Conservation (phyloP, 2,797 vertebrate species). For the Valencia hispanica region DNA sequence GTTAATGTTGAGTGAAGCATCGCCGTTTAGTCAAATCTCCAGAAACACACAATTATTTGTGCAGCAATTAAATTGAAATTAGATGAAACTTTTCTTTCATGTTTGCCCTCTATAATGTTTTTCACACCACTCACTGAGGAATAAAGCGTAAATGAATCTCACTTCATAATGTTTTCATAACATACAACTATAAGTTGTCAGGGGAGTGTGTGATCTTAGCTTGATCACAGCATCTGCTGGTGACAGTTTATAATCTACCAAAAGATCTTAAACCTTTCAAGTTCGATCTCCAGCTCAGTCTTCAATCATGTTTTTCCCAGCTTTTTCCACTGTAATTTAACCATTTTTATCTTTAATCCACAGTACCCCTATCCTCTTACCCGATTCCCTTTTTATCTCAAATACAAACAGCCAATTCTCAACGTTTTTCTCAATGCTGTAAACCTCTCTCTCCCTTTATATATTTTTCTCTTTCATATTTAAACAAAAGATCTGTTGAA, state of each 20-base stretch:
- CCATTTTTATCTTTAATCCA: constrained; percentile 57
- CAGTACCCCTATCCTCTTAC: constrained; percentile 6
- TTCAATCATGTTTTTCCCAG: constrained; percentile 44
- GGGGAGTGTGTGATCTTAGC: constrained; percentile 49
- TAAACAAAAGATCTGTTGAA: constrained; percentile 49
- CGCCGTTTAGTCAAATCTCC: constrained; percentile 44
- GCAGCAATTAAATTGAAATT: constrained; percentile 53
- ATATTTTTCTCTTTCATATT: constrained; percentile 47
- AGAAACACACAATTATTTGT: constrained; percentile 53
- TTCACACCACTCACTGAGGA: constrained; percentile 26
- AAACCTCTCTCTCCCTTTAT: constrained; percentile 27
- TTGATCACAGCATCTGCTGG: constrained; percentile 73
- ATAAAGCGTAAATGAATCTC: constrained; percentile 48
- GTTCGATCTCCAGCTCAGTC: constrained; percentile 53
- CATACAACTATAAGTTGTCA: constrained; percentile 52
- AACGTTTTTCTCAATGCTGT: constrained; percentile 40
- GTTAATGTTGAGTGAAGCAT: constrained; percentile 45
- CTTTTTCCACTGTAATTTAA: constrained; percentile 32
- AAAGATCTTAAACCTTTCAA: constrained; percentile 56
- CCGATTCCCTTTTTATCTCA: constrained; percentile 60
- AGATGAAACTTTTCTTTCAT: constrained; percentile 43
- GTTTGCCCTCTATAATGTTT: constrained; percentile 20
- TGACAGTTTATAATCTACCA: constrained; percentile 56
- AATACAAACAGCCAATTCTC: constrained; percentile 54
- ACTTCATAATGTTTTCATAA: constrained; percentile 47